Conservation (phyloP, 2,113 vertebrate species). For the Alouatta palliata region DNA sequence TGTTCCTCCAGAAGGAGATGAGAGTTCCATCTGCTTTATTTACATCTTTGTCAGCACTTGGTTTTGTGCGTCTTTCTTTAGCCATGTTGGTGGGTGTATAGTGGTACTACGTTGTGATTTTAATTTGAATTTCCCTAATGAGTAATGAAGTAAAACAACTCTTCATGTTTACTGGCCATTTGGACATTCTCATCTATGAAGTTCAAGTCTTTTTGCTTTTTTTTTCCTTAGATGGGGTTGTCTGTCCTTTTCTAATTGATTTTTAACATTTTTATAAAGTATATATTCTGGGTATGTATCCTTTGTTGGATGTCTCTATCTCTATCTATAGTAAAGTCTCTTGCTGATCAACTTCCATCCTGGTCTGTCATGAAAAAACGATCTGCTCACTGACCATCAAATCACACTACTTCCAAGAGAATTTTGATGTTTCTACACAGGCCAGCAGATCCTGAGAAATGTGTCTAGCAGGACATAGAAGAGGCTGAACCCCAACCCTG, state of each 20-base stretch:
- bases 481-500: not conserved
- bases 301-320: not conserved
- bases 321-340: not conserved
- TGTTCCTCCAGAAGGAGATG: not conserved
- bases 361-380: not conserved
- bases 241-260: not conserved
- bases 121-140: not conserved
- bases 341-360: not conserved
- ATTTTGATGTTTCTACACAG: not conserved
- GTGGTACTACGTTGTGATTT: not conserved
- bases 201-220: not conserved
- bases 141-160: not conserved
- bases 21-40: not conserved
- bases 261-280: not conserved
- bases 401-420: not conserved
- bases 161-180: not conserved
- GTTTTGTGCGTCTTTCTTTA: not conserved
- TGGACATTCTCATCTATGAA: constrained; percentile 1
- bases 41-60: not conserved
- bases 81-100: not conserved
- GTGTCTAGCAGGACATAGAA: not conserved
- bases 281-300: not conserved
- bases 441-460: not conserved
- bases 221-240: not conserved
- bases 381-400: not conserved